Percentiles rank a stretch among this genome's conserved stretches.
Evolutionary conservation across 35 echinoderm and acorn worm genomes (phyloP).

Genomic region (Antedon bifida): DNA sequence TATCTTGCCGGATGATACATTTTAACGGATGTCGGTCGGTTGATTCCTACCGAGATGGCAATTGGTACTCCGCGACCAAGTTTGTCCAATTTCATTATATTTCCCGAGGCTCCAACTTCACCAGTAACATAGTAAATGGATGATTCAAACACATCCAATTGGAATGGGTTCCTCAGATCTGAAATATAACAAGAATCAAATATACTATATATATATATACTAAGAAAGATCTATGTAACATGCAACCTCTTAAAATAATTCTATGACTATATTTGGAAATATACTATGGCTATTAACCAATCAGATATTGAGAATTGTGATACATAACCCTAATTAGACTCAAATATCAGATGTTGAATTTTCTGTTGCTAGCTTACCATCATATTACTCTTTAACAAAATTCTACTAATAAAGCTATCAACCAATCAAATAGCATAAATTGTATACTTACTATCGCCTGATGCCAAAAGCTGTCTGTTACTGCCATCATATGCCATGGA

Average conservation of each 20-base stretch:
- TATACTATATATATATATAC: not conserved
- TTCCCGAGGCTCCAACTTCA: not conserved
- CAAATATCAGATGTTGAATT: too few relatives aligned
- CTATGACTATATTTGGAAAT: too few relatives aligned
- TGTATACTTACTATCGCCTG: not conserved
- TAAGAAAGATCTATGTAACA: too few relatives aligned
- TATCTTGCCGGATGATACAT: constrained; percentile 29
- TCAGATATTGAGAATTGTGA: too few relatives aligned
- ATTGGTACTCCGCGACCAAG: constrained; percentile 24
- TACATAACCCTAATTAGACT: too few relatives aligned
- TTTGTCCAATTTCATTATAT: constrained; percentile 18
- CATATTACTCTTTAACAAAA: too few relatives aligned
- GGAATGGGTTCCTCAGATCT: constrained; percentile 27
- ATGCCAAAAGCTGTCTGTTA: constrained; percentile 11
- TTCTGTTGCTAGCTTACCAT: too few relatives aligned
- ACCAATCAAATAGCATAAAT: too few relatives aligned
- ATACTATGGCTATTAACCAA: too few relatives aligned
- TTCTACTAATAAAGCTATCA: too few relatives aligned
- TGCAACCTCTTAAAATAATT: too few relatives aligned
- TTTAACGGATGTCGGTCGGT: constrained; percentile 16
- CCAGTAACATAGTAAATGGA: constrained; percentile 28
- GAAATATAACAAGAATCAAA: constrained; percentile 1
- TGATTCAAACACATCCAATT: constrained; percentile 46
- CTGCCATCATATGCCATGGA: constrained; percentile 70
- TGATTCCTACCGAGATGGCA: not conserved